Percentiles rank a stretch among this genome's conserved stretches.
Conservation (phyloP, 1,140 invertebrate species). For the Sesamia nonagrioides region DNA sequence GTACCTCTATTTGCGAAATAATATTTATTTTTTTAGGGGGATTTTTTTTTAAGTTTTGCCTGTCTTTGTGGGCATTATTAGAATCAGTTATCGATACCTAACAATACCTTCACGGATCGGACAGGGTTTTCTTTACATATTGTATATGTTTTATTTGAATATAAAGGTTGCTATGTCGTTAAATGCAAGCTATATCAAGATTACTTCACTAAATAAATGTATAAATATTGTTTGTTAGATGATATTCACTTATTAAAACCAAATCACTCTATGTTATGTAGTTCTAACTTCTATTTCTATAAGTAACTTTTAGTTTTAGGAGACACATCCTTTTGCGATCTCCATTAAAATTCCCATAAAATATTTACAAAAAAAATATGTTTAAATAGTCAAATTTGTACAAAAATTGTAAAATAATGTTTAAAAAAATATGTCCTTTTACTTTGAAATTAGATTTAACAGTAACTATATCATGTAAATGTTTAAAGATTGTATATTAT, state of each 20-base stretch:
- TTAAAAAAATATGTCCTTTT: neutral
- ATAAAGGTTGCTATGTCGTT: neutral
- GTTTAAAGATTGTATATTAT: constrained; percentile 22
- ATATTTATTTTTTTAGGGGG: too few relatives aligned
- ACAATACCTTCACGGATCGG: too few relatives aligned
- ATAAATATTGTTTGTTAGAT: constrained; percentile 29
- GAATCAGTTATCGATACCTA: too few relatives aligned
- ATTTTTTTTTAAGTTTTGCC: too few relatives aligned
- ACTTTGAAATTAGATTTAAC: constrained; percentile 14
- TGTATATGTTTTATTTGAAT: neutral
- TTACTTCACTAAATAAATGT: constrained; percentile 31
- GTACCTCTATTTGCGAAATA: too few relatives aligned
- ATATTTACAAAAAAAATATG: neutral
- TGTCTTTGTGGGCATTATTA: too few relatives aligned
- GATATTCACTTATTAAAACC: constrained; percentile 36
- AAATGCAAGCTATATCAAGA: constrained; percentile 2
- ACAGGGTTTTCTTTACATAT: too few relatives aligned
- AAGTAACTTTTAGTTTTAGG: constrained; percentile 13
- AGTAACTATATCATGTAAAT: neutral
- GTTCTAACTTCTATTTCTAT: constrained; percentile 29
- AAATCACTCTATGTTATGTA: constrained; percentile 47
- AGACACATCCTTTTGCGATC: constrained; percentile 2
- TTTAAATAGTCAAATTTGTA: neutral
- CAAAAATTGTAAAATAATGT: neutral
- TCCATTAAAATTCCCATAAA: neutral